phyloP scores from a whole-genome alignment of 2,113 vertebrate species.

The Urocitellus parryii region DNA sequence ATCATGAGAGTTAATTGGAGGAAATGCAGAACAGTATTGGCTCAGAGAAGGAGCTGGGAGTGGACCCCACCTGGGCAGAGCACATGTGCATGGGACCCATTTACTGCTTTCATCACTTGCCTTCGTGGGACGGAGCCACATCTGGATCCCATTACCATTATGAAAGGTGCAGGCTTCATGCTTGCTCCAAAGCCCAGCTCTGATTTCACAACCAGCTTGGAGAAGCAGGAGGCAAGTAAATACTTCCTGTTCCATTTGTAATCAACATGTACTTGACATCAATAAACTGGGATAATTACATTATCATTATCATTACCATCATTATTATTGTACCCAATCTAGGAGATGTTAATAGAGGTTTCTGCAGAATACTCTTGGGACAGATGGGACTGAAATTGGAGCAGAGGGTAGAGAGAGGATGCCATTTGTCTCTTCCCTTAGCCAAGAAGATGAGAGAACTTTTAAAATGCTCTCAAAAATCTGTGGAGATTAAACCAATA shows the following conservation, averaged over 20 bases:
- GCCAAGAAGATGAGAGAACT: conserved; percentile 51
- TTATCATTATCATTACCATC: conserved; percentile 84
- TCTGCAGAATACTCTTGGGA: conserved; percentile 72
- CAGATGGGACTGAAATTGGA: conserved; percentile 40
- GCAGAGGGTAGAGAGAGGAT: not conserved
- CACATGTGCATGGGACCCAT: conserved; percentile 92
- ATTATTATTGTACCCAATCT: conserved; percentile 84
- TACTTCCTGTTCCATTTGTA: conserved; percentile 89
- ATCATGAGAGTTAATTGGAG: conserved; percentile 76
- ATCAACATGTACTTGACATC: conserved; percentile 88
- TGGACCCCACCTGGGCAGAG: conserved; percentile 87
- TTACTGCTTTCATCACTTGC: conserved; percentile 97
- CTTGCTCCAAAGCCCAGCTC: conserved; percentile 81
- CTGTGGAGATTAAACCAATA: conserved; percentile 10
- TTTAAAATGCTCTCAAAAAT: conserved; percentile 42
- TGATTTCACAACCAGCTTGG: conserved; percentile 87
- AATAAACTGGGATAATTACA: conserved; percentile 85
- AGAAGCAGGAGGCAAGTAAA: conserved; percentile 87
- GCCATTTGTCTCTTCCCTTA: conserved; percentile 55
- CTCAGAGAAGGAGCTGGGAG: conserved; percentile 79
- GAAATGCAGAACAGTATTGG: conserved; percentile 78
- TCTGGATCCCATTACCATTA: conserved; percentile 94
- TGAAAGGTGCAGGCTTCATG: conserved; percentile 93
- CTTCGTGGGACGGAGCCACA: conserved; percentile 91
- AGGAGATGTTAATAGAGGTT: conserved; percentile 81